Conservation (phyloP, 2,797 vertebrate species). For the Leuciscus waleckii region DNA sequence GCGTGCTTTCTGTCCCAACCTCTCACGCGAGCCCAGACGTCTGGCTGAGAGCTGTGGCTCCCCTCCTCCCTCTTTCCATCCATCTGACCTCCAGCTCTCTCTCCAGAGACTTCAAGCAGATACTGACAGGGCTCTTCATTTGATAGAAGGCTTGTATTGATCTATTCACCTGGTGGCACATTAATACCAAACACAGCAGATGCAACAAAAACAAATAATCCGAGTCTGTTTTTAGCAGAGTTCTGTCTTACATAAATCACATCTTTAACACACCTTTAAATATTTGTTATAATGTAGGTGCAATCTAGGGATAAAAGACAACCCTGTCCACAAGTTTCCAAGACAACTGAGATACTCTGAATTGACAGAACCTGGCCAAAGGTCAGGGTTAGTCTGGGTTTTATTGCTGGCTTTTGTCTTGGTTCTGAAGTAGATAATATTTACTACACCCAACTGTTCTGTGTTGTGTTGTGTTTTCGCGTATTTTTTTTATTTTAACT, state of each 20-base stretch:
- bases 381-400: slow-evolving; percentile 50
- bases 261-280: background rate
- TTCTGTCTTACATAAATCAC: slow-evolving; percentile 25
- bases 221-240: slow-evolving; percentile 51
- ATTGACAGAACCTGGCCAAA: slow-evolving; percentile 49
- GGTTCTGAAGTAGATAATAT: slow-evolving; percentile 45
- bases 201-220: slow-evolving; percentile 51
- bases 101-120: slow-evolving; percentile 54
- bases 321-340: background rate
- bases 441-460: slow-evolving; percentile 9
- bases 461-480: background rate
- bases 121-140: slow-evolving; percentile 68
- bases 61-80: slow-evolving; percentile 38
- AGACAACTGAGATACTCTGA: slow-evolving; percentile 26
- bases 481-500: background rate
- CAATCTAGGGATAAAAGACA: background rate
- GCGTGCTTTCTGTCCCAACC: slow-evolving; percentile 62
- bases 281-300: background rate
- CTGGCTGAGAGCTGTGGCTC: slow-evolving; percentile 50
- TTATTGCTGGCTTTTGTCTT: slow-evolving; percentile 46
- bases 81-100: slow-evolving; percentile 53
- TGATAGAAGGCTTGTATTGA: slow-evolving; percentile 69
- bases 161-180: slow-evolving; percentile 59
- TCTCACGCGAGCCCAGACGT: slow-evolving; percentile 69
- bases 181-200: slow-evolving; percentile 57